phyloP scores from a whole-genome alignment of 2,797 vertebrate genomes.

The Coendou prehensilis region DNA sequence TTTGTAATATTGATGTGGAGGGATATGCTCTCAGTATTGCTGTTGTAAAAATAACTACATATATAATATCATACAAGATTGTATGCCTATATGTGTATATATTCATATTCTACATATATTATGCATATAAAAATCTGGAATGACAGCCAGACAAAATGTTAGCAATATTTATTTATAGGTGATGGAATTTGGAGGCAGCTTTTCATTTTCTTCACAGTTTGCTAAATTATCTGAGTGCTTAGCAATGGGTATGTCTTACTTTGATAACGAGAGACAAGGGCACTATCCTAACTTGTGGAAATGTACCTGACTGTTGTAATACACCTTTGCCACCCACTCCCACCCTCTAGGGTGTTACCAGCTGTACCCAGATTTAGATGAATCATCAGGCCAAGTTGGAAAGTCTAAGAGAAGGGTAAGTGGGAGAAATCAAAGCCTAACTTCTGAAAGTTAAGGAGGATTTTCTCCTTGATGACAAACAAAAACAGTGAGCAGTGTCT shows the following conservation, averaged over 20 bases:
- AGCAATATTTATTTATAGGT: background rate
- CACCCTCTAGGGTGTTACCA: background rate
- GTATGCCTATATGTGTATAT: background rate
- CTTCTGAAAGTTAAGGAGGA: slow-evolving; percentile 46
- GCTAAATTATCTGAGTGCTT: background rate
- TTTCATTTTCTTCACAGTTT: slow-evolving; percentile 48
- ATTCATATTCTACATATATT: background rate
- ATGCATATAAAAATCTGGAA: slow-evolving; percentile 5
- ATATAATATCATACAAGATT: background rate
- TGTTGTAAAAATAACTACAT: background rate
- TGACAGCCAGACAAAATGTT: background rate
- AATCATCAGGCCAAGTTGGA: background rate
- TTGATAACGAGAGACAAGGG: slow-evolving; percentile 29
- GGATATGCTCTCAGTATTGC: background rate
- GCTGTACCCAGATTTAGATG: background rate
- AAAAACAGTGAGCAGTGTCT: background rate
- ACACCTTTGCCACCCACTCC: background rate
- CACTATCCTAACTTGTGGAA: background rate
- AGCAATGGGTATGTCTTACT: background rate
- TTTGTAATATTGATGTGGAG: background rate
- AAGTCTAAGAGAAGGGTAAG: background rate
- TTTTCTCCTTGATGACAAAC: slow-evolving; percentile 27
- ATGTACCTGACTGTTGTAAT: background rate
- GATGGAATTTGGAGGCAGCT: background rate
- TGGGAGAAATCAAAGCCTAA: background rate